Conservation (phyloP, 1,140 invertebrate genomes). For the Campoletis sonorensis region DNA sequence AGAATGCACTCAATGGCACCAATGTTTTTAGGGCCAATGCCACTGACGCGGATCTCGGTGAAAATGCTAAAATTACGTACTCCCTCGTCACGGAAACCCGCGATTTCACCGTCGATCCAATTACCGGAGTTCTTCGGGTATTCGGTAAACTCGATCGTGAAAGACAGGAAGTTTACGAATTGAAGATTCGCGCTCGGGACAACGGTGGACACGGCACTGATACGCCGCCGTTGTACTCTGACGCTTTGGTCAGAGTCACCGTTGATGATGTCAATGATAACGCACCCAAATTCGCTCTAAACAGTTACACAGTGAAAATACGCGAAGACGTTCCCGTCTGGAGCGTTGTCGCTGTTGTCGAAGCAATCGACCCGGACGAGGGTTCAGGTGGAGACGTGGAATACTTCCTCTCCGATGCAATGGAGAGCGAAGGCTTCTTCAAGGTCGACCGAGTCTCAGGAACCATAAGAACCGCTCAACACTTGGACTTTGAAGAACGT, state of each 20-base stretch:
- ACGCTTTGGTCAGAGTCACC: conserved; percentile 86
- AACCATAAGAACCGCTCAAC: conserved; percentile 85
- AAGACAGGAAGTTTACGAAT: conserved; percentile 87
- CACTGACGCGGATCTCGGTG: conserved; percentile 89
- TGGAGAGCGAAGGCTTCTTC: conserved; percentile 81
- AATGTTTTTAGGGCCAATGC: conserved; percentile 90
- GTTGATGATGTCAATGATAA: conserved; percentile 96
- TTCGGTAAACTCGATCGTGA: conserved; percentile 90
- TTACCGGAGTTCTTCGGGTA: conserved; percentile 87
- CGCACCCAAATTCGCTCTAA: conserved; percentile 86
- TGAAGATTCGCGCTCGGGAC: conserved; percentile 90
- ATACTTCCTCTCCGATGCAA: conserved; percentile 85
- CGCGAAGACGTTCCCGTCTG: conserved; percentile 94
- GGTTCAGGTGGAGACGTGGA: conserved; percentile 86
- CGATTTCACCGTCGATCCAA: conserved; percentile 89
- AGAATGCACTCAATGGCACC: conserved; percentile 90
- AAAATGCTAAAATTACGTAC: conserved; percentile 89
- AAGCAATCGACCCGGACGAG: conserved; percentile 92
- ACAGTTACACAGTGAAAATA: conserved; percentile 88
- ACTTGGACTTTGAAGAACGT: conserved; percentile 91
- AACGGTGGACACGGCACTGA: conserved; percentile 78
- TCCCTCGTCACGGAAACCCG: conserved; percentile 86
- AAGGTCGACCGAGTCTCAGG: conserved; percentile 90
- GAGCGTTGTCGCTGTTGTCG: conserved; percentile 89
- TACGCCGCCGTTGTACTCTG: conserved; percentile 80